A percentile compares a stretch with the other conserved stretches of the same genome.
These are phyloP conservation scores for Piaya cayana DNA, from an alignment of 2,113 vertebrate species.

Conservation along the genomic window DNA sequence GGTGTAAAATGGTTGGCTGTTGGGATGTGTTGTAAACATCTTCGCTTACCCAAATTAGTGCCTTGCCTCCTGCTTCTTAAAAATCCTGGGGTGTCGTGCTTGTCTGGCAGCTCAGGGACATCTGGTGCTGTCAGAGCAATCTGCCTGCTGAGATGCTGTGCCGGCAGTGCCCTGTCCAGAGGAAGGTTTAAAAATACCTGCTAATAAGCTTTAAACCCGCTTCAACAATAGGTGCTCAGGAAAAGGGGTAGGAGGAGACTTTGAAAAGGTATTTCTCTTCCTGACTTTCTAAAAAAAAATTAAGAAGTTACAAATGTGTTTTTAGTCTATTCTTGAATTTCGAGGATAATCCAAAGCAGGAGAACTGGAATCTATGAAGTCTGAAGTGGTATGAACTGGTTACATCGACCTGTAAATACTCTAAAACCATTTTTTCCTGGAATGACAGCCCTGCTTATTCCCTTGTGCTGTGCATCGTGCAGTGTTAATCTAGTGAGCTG, in stretches of 20 bases:
- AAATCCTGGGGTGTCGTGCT: neutral
- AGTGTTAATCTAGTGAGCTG: neutral
- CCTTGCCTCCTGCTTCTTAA: conserved; percentile 19
- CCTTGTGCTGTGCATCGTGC: neutral
- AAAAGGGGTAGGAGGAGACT: neutral
- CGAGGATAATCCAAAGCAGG: neutral
- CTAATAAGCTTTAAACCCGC: neutral
- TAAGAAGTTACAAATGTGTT: neutral
- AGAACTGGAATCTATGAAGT: neutral
- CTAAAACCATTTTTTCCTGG: neutral
- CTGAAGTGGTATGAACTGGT: neutral
- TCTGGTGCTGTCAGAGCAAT: conserved; percentile 45
- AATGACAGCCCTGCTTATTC: neutral
- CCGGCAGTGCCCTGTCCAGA: neutral
- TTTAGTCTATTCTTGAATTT: neutral
- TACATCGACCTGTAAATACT: neutral
- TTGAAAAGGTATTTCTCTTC: neutral
- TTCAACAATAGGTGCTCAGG: neutral
- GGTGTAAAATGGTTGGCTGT: neutral
- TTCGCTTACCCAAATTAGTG: conserved; percentile 11
- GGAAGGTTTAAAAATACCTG: neutral
- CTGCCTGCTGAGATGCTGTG: neutral
- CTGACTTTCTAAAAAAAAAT: neutral
- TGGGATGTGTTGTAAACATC: neutral
- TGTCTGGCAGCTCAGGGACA: neutral